Base-by-base conservation (phyloP, 2,888 invertebrate species). In the Ametastegia equiseti region DNA sequence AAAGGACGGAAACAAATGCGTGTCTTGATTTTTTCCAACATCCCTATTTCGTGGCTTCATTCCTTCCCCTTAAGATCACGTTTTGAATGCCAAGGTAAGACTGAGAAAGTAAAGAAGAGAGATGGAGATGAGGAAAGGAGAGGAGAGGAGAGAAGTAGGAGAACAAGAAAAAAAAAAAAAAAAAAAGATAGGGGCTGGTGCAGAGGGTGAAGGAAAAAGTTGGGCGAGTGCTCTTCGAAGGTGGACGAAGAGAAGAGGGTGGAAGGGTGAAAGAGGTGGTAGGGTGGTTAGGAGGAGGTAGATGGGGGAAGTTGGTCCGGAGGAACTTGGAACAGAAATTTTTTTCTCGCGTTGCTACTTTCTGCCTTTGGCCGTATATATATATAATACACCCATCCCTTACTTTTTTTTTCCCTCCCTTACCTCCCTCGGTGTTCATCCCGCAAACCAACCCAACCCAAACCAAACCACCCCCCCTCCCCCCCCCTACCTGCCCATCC, bases 21-120 rank as follows among this genome's bases (percentile, higher is more conserved):
- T 39, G 39, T 23, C 71, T 71, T 47, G 71, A 15, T 60, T 6
- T 39, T 65, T 39, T 23, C 39, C 36, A 67, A 27, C 50, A 75
- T 54, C 42, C 45, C 71, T 45, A 54, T 57, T 47, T 75, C 36
- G 50, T n/a, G 75, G 75, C 75, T 75, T 75, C 50, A 75, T 75
- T 57, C 39, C 39, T 77, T 60, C 42, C 77, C 60, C 60, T 57
- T 63, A 42, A 63, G 42, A 78, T 78, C 78, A 60, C 78, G 60
- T 78, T 78, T 78, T 78, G 78, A 78, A 78, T 78, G 42, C 78
- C 60, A 50, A 75, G 54, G 75, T 75, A 36, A 75, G 54, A 75
- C 54, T 47, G 75, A 50, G 75, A 54, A 36, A 33, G 47, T 50
- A 54, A 23, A 27, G 19, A 23, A 75, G 36, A 39, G 13, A 57